Evolutionary conservation across 2,888 invertebrate species (phyloP).

Genomic region (Plebejus anna): DNA sequence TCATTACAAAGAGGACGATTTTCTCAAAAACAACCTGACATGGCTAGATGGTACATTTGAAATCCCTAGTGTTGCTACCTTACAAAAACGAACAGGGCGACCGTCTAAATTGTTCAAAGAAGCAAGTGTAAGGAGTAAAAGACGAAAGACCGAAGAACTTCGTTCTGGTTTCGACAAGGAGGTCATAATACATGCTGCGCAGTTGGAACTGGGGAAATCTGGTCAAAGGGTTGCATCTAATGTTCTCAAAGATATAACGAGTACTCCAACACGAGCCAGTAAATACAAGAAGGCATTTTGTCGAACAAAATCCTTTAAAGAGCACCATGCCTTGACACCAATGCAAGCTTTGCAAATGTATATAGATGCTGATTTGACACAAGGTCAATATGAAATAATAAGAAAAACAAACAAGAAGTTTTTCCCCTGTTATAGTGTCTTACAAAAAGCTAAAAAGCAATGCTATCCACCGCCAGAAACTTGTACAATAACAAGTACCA

Average conservation of each 20-base stretch:
- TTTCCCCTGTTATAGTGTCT: constrained; percentile 31
- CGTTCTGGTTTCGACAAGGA: not conserved
- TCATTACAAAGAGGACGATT: no score
- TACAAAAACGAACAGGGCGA: constrained; percentile 4
- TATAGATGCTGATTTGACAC: constrained; percentile 37
- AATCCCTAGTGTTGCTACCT: no score
- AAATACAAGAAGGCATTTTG: constrained; percentile 25
- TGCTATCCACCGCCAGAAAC: constrained; percentile 32
- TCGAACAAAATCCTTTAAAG: not conserved
- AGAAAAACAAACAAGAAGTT: constrained; percentile 29
- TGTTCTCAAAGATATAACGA: constrained; percentile 31
- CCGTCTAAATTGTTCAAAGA: constrained; percentile 27
- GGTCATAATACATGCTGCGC: constrained; percentile 19
- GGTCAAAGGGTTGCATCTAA: constrained; percentile 29
- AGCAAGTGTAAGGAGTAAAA: constrained; percentile 26
- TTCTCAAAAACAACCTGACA: no score
- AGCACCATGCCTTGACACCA: constrained; percentile 30
- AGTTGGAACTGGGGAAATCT: not conserved
- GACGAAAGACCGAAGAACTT: constrained; percentile 30
- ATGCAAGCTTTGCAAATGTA: constrained; percentile 36
- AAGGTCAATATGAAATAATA: constrained; percentile 38
- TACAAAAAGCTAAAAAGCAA: constrained; percentile 33
- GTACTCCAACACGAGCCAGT: constrained; percentile 13
- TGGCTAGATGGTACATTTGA: no score
- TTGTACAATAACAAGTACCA: constrained; percentile 32